Conservation (phyloP, 2,888 invertebrate species). For the Chydorus sphaericus region DNA sequence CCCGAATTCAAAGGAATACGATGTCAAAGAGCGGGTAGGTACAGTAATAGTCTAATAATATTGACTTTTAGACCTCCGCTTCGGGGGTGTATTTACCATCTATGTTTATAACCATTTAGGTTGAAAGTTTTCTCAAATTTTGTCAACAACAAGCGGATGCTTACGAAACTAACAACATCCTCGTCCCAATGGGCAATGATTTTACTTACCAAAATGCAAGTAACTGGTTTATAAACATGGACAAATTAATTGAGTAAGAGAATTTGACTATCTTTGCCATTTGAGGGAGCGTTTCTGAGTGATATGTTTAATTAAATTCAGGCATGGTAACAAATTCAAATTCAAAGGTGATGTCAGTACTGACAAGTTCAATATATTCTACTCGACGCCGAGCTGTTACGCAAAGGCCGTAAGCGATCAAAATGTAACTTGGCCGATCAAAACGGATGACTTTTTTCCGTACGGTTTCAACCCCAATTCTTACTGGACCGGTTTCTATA, state of each 20-base stretch:
- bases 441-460: conserved; percentile 80
- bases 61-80: not conserved
- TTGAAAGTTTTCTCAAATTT: conserved; percentile 13
- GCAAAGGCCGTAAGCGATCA: conserved; percentile 58
- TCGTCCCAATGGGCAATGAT: conserved; percentile 85
- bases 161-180: conserved; percentile 49
- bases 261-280: too few species aligned
- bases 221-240: conserved; percentile 67
- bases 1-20: conserved; percentile 15
- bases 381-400: conserved; percentile 77
- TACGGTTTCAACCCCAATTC: conserved; percentile 71
- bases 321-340: conserved; percentile 16
- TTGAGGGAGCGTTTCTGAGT: too few species aligned
- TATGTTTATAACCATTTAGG: conserved; percentile 14
- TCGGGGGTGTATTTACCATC: not conserved
- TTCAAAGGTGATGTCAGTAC: not conserved
- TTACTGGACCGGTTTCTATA: conserved; percentile 89
- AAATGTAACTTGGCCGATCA: conserved; percentile 48
- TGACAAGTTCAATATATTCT: conserved; percentile 33
- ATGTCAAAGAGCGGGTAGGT: conserved; percentile 13
- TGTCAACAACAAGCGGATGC: conserved; percentile 26
- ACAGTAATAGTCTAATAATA: not conserved
- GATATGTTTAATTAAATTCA: not conserved
- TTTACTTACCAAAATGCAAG: conserved; percentile 60
- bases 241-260: conserved; percentile 69